Evolutionary conservation across 2,797 vertebrate species (phyloP).

Genomic region (Rhynchotus rufescens): DNA sequence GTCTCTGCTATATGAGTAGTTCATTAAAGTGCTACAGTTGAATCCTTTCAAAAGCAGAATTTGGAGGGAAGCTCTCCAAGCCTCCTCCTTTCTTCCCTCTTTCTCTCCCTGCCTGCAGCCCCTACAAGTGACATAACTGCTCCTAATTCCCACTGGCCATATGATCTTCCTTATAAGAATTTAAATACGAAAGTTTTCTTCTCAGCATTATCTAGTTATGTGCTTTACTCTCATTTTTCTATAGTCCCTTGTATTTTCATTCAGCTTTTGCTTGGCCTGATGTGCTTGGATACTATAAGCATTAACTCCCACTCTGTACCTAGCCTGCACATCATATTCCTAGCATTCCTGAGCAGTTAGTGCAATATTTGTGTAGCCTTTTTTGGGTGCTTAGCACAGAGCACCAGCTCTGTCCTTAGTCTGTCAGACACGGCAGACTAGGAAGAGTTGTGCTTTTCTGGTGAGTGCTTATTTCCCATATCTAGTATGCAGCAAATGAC

Average conservation of each 20-base stretch:
- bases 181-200: neutral
- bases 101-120: neutral
- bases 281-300: neutral
- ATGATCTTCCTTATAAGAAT: neutral
- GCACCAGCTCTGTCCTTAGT: neutral
- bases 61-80: neutral
- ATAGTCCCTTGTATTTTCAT: neutral
- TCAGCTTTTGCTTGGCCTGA: neutral
- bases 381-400: neutral
- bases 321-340: neutral
- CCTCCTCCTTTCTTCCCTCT: neutral
- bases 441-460: neutral
- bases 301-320: neutral
- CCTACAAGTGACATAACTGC: neutral
- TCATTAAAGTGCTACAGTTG: neutral
- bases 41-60: neutral
- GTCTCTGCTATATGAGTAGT: neutral
- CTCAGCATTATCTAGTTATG: neutral
- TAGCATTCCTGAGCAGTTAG: neutral
- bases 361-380: neutral
- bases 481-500: neutral
- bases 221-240: neutral
- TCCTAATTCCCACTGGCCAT: neutral
- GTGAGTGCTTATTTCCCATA: neutral
- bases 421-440: neutral